Conservation (phyloP, 1,140 invertebrate genomes). For the Glossosoma conforme region DNA sequence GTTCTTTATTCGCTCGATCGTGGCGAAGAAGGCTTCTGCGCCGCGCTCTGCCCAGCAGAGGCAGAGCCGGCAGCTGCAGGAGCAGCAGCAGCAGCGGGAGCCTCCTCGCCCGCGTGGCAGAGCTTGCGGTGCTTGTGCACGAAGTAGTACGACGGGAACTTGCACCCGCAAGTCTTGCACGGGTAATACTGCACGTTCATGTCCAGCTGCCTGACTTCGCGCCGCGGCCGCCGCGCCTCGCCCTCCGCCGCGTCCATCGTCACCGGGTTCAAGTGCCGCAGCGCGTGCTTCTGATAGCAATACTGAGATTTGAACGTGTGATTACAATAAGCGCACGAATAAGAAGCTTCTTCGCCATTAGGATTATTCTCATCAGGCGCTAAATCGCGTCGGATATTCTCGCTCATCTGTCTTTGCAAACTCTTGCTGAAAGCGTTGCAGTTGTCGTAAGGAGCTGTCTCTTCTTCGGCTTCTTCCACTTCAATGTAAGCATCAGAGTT, state of each 20-base stretch:
- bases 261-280: slow-evolving; percentile 26
- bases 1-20: no score
- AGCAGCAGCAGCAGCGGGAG: slow-evolving; percentile 15
- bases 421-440: slow-evolving; percentile 36
- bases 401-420: slow-evolving; percentile 46
- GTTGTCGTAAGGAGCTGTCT: slow-evolving; percentile 35
- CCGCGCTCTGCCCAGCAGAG: no score
- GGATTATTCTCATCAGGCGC: slow-evolving; percentile 29
- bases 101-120: slow-evolving; percentile 66
- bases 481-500: slow-evolving; percentile 34
- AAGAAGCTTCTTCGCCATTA: slow-evolving; percentile 34
- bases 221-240: slow-evolving; percentile 30
- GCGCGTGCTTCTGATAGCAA: slow-evolving; percentile 74
- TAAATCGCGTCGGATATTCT: slow-evolving; percentile 40
- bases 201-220: slow-evolving; percentile 62
- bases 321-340: slow-evolving; percentile 71
- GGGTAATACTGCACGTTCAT: slow-evolving; percentile 88
- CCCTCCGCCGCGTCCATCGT: slow-evolving; percentile 18
- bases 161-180: slow-evolving; percentile 85
- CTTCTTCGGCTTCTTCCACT: slow-evolving; percentile 25
- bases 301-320: slow-evolving; percentile 79
- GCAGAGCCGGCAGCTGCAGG: background rate
- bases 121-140: slow-evolving; percentile 86
- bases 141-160: slow-evolving; percentile 90
- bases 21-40: no score